phyloP scores from a whole-genome alignment of 2,888 invertebrate species.

The Cephalotes varians region DNA sequence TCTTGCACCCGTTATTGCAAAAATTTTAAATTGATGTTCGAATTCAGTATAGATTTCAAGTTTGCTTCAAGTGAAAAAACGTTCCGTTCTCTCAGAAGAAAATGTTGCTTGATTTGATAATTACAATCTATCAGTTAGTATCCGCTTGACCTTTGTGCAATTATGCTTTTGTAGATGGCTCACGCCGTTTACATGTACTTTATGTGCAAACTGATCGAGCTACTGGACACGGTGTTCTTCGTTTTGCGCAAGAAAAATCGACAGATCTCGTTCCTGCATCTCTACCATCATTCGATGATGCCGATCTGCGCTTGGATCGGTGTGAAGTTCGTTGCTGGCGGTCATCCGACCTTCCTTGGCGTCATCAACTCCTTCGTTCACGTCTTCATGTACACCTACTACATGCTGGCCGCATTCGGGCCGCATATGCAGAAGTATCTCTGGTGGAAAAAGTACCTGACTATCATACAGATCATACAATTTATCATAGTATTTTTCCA shows the following conservation, averaged over 20 bases:
- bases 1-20: background rate
- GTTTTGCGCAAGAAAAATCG: slow-evolving; percentile 95
- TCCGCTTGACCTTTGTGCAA: background rate
- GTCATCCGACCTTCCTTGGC: slow-evolving; percentile 95
- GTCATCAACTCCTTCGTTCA: slow-evolving; percentile 96
- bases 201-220: slow-evolving; percentile 92
- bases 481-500: slow-evolving; percentile 92
- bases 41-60: slow-evolving; percentile 18
- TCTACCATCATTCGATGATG: slow-evolving; percentile 95
- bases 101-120: slow-evolving; percentile 9
- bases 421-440: slow-evolving; percentile 95
- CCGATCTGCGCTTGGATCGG: slow-evolving; percentile 94
- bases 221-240: slow-evolving; percentile 95
- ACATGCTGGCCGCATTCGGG: slow-evolving; percentile 95
- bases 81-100: background rate
- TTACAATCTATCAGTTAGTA: background rate
- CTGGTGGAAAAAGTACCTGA: slow-evolving; percentile 98
- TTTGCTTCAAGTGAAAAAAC: background rate
- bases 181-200: slow-evolving; percentile 88
- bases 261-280: slow-evolving; percentile 95
- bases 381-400: slow-evolving; percentile 96
- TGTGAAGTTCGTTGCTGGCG: slow-evolving; percentile 92
- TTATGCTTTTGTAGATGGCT: slow-evolving; percentile 82
- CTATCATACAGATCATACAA: slow-evolving; percentile 94
- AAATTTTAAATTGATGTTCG: background rate